Evolutionary conservation across 2,113 vertebrate genomes (phyloP).

Genomic region (Oreocharis arfaki): DNA sequence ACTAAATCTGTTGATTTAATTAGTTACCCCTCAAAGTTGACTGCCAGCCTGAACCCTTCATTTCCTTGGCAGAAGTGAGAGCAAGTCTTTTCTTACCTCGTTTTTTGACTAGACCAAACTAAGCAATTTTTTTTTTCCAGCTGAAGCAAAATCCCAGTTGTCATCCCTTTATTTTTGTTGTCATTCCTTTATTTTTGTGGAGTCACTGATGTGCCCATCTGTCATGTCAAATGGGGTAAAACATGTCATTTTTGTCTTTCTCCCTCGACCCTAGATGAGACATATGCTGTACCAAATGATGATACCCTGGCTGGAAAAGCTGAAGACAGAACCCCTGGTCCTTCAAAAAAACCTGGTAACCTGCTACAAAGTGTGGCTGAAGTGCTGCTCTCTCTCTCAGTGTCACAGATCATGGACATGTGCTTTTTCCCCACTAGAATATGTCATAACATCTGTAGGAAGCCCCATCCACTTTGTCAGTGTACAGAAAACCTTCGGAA

Average conservation of each 20-base stretch:
- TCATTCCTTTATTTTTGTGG: neutral
- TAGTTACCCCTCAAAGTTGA: neutral
- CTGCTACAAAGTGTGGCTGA: neutral
- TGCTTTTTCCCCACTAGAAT: constrained; percentile 68
- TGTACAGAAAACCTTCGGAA: constrained; percentile 83
- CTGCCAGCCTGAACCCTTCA: neutral
- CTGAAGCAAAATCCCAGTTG: neutral
- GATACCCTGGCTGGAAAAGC: constrained; percentile 75
- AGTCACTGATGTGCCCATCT: neutral
- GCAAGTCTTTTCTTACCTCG: neutral
- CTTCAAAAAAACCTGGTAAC: constrained; percentile 74
- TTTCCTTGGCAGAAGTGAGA: neutral
- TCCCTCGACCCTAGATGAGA: constrained; percentile 66
- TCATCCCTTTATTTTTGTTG: neutral
- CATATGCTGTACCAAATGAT: constrained; percentile 81
- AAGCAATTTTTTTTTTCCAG: neutral
- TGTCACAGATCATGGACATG: neutral
- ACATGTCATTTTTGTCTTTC: neutral
- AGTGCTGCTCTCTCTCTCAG: neutral
- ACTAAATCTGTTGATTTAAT: neutral
- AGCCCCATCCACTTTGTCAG: constrained; percentile 80
- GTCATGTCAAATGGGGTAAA: neutral
- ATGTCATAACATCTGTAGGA: constrained; percentile 81
- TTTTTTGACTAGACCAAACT: neutral
- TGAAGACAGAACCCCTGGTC: constrained; percentile 50